These are phyloP conservation scores for Parnassius mnemosyne DNA, from an alignment of 2,888 invertebrate genomes.

Conservation along the genomic window DNA sequence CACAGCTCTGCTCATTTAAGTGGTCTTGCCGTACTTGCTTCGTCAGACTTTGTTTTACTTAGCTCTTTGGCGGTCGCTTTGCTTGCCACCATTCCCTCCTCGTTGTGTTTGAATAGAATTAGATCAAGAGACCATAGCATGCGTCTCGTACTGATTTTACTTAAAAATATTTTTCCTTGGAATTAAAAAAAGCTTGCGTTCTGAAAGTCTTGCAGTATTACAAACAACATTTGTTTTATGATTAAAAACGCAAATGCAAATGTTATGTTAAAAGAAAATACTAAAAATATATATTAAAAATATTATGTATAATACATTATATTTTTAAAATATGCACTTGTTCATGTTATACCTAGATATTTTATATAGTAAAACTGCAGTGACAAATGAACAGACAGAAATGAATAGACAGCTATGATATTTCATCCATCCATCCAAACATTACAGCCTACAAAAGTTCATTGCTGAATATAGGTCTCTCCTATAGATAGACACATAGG, in stretches of 20 bases:
- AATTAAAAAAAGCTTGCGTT: neutral
- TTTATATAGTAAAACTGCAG: no score
- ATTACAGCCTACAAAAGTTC: no score
- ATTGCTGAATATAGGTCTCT: no score
- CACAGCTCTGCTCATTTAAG: neutral
- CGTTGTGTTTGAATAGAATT: slow-evolving; percentile 19
- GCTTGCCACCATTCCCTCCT: slow-evolving; percentile 3
- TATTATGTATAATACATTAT: no score
- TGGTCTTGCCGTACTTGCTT: slow-evolving; percentile 2
- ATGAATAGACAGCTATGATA: no score
- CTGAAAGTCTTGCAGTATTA: neutral
- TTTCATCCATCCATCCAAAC: no score
- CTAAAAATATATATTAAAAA: no score
- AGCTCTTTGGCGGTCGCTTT: slow-evolving; percentile 7
- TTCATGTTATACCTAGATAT: no score
- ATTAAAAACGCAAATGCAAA: neutral
- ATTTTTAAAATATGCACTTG: no score
- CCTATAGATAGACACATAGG: no score
- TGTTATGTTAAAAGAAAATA: no score
- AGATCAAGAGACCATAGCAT: slow-evolving; percentile 13
- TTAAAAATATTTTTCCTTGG: slow-evolving; percentile 2
- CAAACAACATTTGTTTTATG: neutral
- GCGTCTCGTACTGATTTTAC: neutral
- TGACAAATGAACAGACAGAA: no score
- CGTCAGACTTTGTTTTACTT: slow-evolving; percentile 7